Evolutionary conservation across 2,888 invertebrate genomes (phyloP).

Genomic region (Stenurella melanura): DNA sequence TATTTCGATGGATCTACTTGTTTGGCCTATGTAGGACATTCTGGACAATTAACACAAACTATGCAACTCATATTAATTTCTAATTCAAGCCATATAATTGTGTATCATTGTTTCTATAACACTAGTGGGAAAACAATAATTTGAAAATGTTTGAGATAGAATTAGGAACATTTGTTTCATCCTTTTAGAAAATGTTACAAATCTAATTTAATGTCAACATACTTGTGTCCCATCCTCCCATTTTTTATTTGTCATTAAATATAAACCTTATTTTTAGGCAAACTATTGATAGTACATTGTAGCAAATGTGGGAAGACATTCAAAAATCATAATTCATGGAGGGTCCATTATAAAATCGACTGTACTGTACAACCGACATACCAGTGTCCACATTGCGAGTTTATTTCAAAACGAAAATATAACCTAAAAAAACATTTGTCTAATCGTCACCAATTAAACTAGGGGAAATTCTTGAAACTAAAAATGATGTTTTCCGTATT

Average conservation of each 20-base stretch:
- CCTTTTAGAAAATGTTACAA: too few relatives aligned
- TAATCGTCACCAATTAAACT: not conserved
- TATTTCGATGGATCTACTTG: too few relatives aligned
- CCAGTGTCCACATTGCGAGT: not conserved
- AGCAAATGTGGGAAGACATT: conserved; percentile 52
- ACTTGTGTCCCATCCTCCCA: too few relatives aligned
- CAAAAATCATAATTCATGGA: conserved; percentile 51
- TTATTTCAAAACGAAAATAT: conserved; percentile 18
- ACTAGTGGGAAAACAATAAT: too few relatives aligned
- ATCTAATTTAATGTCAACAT: too few relatives aligned
- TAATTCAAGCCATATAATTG: too few relatives aligned
- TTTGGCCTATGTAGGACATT: too few relatives aligned
- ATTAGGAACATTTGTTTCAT: too few relatives aligned
- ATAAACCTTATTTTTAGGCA: conserved; percentile 19
- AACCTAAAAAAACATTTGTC: conserved; percentile 4
- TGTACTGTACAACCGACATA: conserved; percentile 18
- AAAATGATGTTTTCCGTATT: not conserved
- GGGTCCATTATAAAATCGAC: conserved; percentile 48
- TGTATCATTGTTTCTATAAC: too few relatives aligned
- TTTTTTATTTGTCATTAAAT: not conserved
- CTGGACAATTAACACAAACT: too few relatives aligned
- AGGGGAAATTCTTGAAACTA: not conserved
- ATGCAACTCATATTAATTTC: too few relatives aligned
- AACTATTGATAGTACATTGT: conserved; percentile 8
- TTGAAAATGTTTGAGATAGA: too few relatives aligned